Evolutionary conservation across 2,888 invertebrate genomes (phyloP).

Genomic region (Cephus pulcher): DNA sequence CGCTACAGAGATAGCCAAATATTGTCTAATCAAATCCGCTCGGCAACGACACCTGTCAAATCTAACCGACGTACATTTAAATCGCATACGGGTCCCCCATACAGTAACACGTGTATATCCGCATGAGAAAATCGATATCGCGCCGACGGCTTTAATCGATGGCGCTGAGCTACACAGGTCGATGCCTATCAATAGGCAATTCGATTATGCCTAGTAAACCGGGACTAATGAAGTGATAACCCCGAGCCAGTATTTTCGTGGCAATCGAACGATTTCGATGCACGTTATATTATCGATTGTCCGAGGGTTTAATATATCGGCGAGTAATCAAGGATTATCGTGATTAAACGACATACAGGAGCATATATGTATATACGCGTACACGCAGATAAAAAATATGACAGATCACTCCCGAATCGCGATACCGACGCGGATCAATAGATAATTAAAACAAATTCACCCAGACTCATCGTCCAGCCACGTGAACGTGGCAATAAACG

Average conservation of each 20-base stretch:
- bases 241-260: not conserved
- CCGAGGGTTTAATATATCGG: not conserved
- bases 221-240: not conserved
- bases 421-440: not conserved
- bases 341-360: not conserved
- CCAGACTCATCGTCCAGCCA: not conserved
- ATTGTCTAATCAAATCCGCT: not conserved
- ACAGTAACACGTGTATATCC: not conserved
- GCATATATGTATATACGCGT: accelerated
- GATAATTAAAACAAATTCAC: not conserved
- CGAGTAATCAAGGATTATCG: not conserved
- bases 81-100: not conserved
- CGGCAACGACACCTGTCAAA: not conserved
- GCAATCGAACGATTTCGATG: not conserved
- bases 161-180: not conserved
- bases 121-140: not conserved
- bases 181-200: not conserved
- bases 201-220: not conserved
- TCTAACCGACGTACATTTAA: not conserved
- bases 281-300: not conserved
- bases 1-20: not conserved
- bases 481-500: not conserved
- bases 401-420: not conserved
- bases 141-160: not conserved
- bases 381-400: not conserved